Conservation (phyloP, 2,797 vertebrate species). For the Corythornis leucogaster region DNA sequence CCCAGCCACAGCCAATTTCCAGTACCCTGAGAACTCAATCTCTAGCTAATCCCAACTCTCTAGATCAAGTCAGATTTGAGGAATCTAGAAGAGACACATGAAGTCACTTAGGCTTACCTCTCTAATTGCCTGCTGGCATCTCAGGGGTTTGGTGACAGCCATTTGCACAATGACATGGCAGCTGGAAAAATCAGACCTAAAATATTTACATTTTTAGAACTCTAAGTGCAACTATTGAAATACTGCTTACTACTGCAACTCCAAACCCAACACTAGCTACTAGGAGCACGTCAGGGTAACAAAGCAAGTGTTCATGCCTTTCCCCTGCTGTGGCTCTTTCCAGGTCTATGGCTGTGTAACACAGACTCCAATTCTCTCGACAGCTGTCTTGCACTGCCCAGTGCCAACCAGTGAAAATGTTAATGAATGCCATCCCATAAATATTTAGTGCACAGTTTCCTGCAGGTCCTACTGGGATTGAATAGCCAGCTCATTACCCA, state of each 20-base stretch:
- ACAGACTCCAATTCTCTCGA: slow-evolving; percentile 16
- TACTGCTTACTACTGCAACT: neutral
- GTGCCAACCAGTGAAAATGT: slow-evolving; percentile 24
- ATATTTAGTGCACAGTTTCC: slow-evolving; percentile 71
- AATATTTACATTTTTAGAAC: slow-evolving; percentile 5
- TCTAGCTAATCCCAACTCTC: slow-evolving; percentile 30
- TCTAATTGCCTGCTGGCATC: neutral
- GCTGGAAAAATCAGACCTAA: neutral
- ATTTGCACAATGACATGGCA: neutral
- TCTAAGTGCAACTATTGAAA: neutral
- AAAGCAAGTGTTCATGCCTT: neutral
- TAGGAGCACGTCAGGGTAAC: neutral
- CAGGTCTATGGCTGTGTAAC: neutral
- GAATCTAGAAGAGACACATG: slow-evolving; percentile 2
- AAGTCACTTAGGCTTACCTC: slow-evolving; percentile 44
- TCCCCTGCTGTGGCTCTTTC: neutral
- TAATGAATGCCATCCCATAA: slow-evolving; percentile 61
- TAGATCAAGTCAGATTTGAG: neutral
- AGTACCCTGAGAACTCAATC: neutral
- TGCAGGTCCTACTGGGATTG: slow-evolving; percentile 46
- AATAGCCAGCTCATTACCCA: slow-evolving; percentile 56
- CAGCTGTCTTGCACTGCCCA: slow-evolving; percentile 29
- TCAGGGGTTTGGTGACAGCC: neutral
- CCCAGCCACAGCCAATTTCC: neutral
- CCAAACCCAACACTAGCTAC: neutral